Base-by-base conservation (phyloP, 2,888 invertebrate species). In the Netelia melanura region DNA sequence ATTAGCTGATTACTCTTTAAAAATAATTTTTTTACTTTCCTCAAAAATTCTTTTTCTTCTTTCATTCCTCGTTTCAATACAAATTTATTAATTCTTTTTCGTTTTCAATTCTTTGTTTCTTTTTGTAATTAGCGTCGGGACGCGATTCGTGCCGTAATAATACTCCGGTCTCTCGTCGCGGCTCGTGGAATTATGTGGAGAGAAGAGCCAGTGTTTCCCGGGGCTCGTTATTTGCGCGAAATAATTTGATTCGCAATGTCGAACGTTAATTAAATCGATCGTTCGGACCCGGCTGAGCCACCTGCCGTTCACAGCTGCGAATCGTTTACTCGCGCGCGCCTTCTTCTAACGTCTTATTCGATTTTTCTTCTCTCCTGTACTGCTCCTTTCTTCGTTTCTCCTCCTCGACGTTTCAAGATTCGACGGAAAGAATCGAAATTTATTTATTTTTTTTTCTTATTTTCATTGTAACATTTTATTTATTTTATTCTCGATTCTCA, bases 401-500 rank as follows among this genome's bases (percentile, higher is more conserved):
- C 1, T 6, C 1, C 9, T 48, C 48, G 9, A 25, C 17, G 23
- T 3, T 30, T 38, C 14, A 14, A 23, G 52, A 68, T 5, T 48
- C 48, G 9, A 25, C 17, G 23, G 11, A 30, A 30, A 62, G 61
- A 43, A 17, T 56, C 54, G 17, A 65, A 30, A 8, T 9, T 48
- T 23, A 17, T 17, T 58, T 21, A 25, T 25, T 58, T 21, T 21
- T 21, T 67, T 14, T 58, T 17, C 48, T 17, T 17, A 17, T 17
- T 17, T 17, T 17, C 17, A 38, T 65, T 52, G 3, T 5, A 9
- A 43, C 1, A 23, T 21, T 23, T 17, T 30, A 52, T 23, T 70
- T 62, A 43, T 78, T 71, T 64, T 43, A 79, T 79, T 25, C 64
- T 64, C 54, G 54, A 38, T 71, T 79, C 23, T 56, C 54, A 72